Evolutionary conservation across 2,888 invertebrate genomes (phyloP).

Genomic region (Muschampia plurimacula): DNA sequence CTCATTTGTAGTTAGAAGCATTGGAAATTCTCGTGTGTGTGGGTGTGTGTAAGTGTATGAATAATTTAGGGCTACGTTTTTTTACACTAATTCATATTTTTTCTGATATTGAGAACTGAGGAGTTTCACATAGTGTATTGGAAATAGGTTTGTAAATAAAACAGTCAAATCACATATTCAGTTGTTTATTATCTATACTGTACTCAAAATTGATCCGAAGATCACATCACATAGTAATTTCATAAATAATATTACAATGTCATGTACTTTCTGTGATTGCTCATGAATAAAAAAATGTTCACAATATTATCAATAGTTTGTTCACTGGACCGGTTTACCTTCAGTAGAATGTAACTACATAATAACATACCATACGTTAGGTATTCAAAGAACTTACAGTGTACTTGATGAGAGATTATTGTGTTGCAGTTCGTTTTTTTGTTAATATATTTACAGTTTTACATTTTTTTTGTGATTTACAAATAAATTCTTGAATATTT

Average conservation of each 20-base stretch:
- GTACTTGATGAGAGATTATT: slow-evolving; percentile 83
- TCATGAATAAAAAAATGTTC: slow-evolving; percentile 85
- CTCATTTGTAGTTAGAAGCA: too few species aligned
- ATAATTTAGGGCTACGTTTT: too few species aligned
- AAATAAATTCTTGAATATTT: slow-evolving; percentile 86
- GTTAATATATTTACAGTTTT: slow-evolving; percentile 86
- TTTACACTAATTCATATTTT: too few species aligned
- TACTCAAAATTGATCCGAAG: slow-evolving; percentile 91
- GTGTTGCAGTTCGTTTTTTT: slow-evolving; percentile 85
- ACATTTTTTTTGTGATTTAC: slow-evolving; percentile 86
- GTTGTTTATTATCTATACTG: slow-evolving; percentile 91
- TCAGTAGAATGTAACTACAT: slow-evolving; percentile 81
- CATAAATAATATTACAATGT: slow-evolving; percentile 87
- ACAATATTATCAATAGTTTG: slow-evolving; percentile 85
- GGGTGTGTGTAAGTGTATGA: too few species aligned
- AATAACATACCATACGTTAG: slow-evolving; percentile 76
- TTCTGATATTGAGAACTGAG: too few species aligned
- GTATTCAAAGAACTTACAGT: slow-evolving; percentile 83
- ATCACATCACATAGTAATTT: slow-evolving; percentile 91
- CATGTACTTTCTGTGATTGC: slow-evolving; percentile 85
- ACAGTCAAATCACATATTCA: slow-evolving; percentile 87
- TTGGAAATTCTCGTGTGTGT: too few species aligned
- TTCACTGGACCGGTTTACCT: slow-evolving; percentile 85
- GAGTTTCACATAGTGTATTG: not conserved
- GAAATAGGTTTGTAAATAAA: slow-evolving; percentile 58